phyloP scores from a whole-genome alignment of 2,888 invertebrate genomes.

The Leucozona laternaria region DNA sequence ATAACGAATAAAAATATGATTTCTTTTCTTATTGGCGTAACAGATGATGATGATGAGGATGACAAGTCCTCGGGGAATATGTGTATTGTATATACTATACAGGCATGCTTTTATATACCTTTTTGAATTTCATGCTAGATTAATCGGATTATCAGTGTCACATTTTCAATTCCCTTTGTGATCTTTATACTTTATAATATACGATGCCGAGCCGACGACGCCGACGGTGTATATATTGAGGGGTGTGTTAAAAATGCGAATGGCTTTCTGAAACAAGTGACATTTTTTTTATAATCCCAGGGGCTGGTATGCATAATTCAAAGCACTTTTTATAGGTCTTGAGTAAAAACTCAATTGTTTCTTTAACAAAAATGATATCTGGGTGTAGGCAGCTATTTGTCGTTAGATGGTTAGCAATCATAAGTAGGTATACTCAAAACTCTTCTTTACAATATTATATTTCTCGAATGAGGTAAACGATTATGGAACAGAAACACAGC shows the following conservation, averaged over 20 bases:
- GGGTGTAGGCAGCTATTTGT: neutral
- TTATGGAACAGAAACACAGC: too few relatives aligned
- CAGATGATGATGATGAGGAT: constrained; percentile 37
- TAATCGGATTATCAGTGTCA: constrained; percentile 73
- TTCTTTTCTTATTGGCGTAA: constrained; percentile 43
- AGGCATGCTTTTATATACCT: constrained; percentile 28
- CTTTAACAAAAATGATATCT: neutral
- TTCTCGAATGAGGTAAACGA: too few relatives aligned
- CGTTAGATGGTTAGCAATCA: too few relatives aligned
- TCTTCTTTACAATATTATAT: too few relatives aligned
- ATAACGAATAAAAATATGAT: constrained; percentile 48
- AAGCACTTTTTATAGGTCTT: neutral
- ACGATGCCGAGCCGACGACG: neutral
- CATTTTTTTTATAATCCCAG: neutral
- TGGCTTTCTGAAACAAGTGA: neutral
- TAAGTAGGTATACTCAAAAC: too few relatives aligned
- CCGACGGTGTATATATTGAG: neutral
- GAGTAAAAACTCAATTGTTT: neutral
- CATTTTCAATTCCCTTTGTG: constrained; percentile 71
- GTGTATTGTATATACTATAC: neutral
- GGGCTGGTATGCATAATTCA: neutral
- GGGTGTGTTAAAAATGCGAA: neutral
- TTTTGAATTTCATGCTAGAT: constrained; percentile 74
- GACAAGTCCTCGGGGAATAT: constrained; percentile 53
- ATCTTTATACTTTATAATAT: constrained; percentile 39